phyloP scores from a whole-genome alignment of 2,888 invertebrate genomes.

The Mythimna lalbum region DNA sequence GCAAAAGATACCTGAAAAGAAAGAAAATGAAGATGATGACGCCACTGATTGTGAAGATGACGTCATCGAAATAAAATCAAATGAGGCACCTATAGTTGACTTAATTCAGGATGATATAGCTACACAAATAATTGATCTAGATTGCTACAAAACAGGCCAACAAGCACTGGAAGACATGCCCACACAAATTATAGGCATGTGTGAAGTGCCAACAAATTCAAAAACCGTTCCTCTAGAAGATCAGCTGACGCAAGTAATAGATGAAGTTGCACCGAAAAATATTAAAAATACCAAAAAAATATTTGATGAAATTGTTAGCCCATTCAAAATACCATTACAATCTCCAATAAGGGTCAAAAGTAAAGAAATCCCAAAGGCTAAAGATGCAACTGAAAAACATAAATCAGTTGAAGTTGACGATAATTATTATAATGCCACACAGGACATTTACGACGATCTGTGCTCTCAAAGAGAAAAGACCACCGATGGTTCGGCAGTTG shows the following conservation, averaged over 20 bases:
- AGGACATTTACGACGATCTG: constrained; percentile 82
- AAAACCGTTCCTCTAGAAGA: constrained; percentile 69
- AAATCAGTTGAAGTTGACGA: constrained; percentile 62
- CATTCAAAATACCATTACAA: constrained; percentile 81
- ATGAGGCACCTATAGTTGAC: constrained; percentile 40
- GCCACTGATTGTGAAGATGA: constrained; percentile 77
- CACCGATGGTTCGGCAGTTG: constrained; percentile 41
- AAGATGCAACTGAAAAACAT: constrained; percentile 53
- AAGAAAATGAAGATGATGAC: constrained; percentile 68
- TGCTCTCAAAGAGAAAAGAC: constrained; percentile 75
- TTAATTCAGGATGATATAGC: constrained; percentile 63
- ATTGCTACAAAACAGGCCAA: constrained; percentile 41
- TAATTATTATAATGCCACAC: constrained; percentile 82
- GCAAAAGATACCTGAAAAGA: constrained; percentile 60
- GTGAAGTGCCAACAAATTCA: constrained; percentile 33
- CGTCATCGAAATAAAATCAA: constrained; percentile 53
- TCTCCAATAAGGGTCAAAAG: constrained; percentile 76
- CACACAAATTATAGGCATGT: constrained; percentile 73
- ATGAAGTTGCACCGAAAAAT: constrained; percentile 58
- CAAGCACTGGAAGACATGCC: constrained; percentile 71
- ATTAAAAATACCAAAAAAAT: constrained; percentile 31
- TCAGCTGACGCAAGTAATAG: constrained; percentile 75
- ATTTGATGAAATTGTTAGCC: constrained; percentile 69
- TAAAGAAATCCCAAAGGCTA: constrained; percentile 68
- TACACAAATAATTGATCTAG: constrained; percentile 69